These are phyloP conservation scores for Xerus inauris DNA, from an alignment of 2,113 vertebrate species.

Conservation along the genomic window DNA sequence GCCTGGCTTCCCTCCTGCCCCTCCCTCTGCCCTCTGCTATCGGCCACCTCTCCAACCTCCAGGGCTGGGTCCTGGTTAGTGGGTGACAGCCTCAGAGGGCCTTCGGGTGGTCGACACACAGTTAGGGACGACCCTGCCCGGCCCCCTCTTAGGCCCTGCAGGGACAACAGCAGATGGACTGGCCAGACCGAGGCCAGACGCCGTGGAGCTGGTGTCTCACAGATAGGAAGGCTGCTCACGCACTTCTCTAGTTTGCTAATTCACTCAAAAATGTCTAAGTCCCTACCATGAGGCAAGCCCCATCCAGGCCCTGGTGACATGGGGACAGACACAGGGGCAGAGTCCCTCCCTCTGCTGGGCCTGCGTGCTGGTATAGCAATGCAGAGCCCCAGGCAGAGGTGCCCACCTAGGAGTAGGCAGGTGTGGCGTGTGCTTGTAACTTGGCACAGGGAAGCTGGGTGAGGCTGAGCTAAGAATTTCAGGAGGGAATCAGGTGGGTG, in stretches of 20 bases:
- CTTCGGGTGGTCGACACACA: not conserved
- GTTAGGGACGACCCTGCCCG: not conserved
- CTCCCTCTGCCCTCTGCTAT: no score
- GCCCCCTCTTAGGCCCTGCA: not conserved
- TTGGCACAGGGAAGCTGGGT: not conserved
- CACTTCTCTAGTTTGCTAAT: not conserved
- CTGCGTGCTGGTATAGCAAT: not conserved
- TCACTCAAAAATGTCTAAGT: not conserved
- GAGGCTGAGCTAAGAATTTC: not conserved
- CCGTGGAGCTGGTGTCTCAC: no score
- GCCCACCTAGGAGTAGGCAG: not conserved
- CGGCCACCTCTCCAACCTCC: not conserved
- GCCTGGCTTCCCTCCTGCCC: not conserved
- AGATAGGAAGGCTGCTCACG: fast-evolving
- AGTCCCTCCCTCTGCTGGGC: not conserved
- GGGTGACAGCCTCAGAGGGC: no score
- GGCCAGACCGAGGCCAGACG: not conserved
- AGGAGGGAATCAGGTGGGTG: not conserved
- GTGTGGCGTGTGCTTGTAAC: not conserved
- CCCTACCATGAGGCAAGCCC: not conserved
- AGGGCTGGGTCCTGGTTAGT: not conserved
- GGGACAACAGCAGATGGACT: not conserved
- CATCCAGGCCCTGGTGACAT: not conserved
- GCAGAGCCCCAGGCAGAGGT: not conserved
- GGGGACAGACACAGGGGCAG: not conserved